Conservation (phyloP, 2,888 invertebrate species). For the Proisotoma minuta region DNA sequence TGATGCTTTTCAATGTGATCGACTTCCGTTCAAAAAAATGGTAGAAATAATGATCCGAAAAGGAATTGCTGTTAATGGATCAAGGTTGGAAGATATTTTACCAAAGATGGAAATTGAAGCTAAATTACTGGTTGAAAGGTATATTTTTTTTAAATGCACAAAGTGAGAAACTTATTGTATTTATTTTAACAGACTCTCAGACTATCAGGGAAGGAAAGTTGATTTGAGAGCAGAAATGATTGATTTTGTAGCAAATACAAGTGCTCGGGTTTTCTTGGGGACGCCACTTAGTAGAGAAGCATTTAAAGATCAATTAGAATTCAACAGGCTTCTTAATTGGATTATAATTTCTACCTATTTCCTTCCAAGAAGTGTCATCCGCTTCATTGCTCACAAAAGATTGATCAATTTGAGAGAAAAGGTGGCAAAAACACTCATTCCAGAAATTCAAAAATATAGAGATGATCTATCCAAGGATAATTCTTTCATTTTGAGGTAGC, state of each 20-base stretch:
- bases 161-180: too few relatives aligned
- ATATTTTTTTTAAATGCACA: too few relatives aligned
- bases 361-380: not conserved
- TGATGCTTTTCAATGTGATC: not conserved
- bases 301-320: not conserved
- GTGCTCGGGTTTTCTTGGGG: not conserved
- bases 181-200: too few relatives aligned
- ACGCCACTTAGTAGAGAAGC: not conserved
- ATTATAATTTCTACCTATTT: not conserved
- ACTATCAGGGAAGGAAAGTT: not conserved
- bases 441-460: conserved; percentile 10
- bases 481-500: conserved; percentile 7
- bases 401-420: not conserved
- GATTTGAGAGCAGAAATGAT: not conserved
- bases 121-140: too few relatives aligned
- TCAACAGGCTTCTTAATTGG: not conserved
- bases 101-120: not conserved
- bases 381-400: not conserved
- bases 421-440: not conserved
- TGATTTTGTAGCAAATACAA: not conserved
- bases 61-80: too few relatives aligned
- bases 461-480: conserved; percentile 5
- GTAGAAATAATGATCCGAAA: too few relatives aligned
- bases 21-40: too few relatives aligned
- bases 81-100: too few relatives aligned